Evolutionary conservation across 2,888 invertebrate species (phyloP), one percentile per base, ranked within the genome.

Genomic region (Cancer borealis): DNA sequence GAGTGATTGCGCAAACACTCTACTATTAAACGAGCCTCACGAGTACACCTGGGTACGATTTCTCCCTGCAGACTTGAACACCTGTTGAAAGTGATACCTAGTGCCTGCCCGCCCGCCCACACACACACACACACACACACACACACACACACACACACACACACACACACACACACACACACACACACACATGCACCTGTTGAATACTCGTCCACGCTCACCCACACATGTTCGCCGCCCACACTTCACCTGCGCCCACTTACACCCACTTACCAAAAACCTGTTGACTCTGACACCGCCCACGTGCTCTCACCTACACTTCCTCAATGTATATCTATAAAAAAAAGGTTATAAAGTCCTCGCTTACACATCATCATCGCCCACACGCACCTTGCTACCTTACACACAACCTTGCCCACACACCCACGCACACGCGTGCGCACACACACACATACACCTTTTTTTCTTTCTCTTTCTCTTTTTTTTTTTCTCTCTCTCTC

Each of bases 31-130:
- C 73, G 73, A 73, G 73, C 73, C 73, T 73, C 73, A 73, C 73
- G 73, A 73, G 73, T n/a, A 73, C 73, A 73, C 73, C 73, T 73
- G 73, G 73, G 73, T 73, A 73, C 73, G 73, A 73, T 73, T 73
- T 73, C 73, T 73, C 73, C 26, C 73, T 21, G n/a, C 73, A 73
- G 26, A 73, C 73, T 73, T 73, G 73, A 73, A 73, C 73, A 73
- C 73, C 73, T 73, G 73, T 73, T n/a, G 73, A 73, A n/a, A n/a
- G n/a, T 73, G 26, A 73, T 73, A 73, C 73, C 8, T 6, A 0
- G 73, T 8, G 73, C 26, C n/a, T n/a, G 26, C 73, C 73, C 73
- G 21, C 73, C 14, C 73, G n/a, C 66, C 17, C 66, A 66, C 66
- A 66, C 66, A 66, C 66, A 66, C 66, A 66, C 66, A 66, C 66